phyloP scores from a whole-genome alignment of 2,888 invertebrate species.

The Mythimna loreyi region DNA sequence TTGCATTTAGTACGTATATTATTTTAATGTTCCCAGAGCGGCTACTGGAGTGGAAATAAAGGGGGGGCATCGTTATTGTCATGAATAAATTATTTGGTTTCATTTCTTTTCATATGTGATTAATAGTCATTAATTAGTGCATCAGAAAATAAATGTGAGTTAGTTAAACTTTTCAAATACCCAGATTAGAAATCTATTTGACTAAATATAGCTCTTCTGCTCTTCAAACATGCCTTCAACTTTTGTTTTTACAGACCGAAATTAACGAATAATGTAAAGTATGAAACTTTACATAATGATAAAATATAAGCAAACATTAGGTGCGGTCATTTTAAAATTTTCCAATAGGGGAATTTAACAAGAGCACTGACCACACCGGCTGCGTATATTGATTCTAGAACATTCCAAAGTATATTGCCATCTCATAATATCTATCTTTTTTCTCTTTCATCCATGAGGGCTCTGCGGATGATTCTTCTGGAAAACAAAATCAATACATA shows the following conservation, averaged over 20 bases:
- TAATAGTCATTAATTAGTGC: neutral
- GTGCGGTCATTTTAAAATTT: slow-evolving; percentile 1
- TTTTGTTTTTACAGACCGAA: neutral
- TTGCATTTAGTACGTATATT: too few relatives aligned
- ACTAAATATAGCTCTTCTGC: neutral
- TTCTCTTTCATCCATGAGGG: slow-evolving; percentile 56
- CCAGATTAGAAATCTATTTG: neutral
- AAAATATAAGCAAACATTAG: slow-evolving; percentile 1
- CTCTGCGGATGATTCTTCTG: slow-evolving; percentile 63
- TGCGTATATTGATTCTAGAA: slow-evolving; percentile 62
- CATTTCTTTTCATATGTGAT: neutral
- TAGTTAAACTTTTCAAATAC: neutral
- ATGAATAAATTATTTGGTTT: neutral
- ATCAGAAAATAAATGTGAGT: neutral
- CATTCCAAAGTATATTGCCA: slow-evolving; percentile 60
- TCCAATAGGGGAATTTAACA: slow-evolving; percentile 7
- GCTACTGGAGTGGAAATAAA: too few relatives aligned
- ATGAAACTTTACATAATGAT: neutral
- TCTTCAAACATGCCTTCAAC: neutral
- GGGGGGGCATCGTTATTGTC: neutral
- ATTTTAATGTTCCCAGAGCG: too few relatives aligned
- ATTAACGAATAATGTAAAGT: neutral
- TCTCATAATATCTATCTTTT: slow-evolving; percentile 40
- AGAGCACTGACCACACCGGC: slow-evolving; percentile 49
- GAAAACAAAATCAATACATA: slow-evolving; percentile 50